phyloP scores from a whole-genome alignment of 2,888 invertebrate species.

The Synergus umbraculus region DNA sequence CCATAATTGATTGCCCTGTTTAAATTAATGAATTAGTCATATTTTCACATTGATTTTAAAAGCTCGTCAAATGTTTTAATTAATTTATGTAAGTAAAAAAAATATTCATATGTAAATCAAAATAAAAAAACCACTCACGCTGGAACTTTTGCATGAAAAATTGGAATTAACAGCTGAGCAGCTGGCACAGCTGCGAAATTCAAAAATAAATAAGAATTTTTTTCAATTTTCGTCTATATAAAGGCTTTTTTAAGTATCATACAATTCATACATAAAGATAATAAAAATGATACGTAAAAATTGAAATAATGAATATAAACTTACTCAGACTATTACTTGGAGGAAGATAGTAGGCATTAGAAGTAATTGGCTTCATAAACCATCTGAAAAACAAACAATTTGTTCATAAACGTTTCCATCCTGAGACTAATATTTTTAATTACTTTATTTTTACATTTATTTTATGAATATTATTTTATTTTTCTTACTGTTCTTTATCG shows the following conservation, averaged over 20 bases:
- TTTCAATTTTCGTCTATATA: background rate
- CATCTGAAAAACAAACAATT: conserved; percentile 26
- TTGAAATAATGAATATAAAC: background rate
- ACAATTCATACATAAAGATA: background rate
- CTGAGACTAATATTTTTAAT: too few relatives aligned
- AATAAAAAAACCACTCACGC: conserved; percentile 17
- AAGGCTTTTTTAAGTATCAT: too few relatives aligned
- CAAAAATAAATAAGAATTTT: background rate
- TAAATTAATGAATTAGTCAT: conserved; percentile 13
- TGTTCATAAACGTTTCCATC: background rate
- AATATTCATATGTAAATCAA: background rate
- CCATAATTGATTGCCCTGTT: conserved; percentile 49
- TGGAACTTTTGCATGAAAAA: conserved; percentile 15
- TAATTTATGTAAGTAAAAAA: background rate
- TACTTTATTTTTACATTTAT: too few relatives aligned
- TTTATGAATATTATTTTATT: too few relatives aligned
- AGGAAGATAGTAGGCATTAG: conserved; percentile 39
- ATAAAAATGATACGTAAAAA: background rate
- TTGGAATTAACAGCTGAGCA: conserved; percentile 21
- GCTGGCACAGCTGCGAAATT: conserved; percentile 11
- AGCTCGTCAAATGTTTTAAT: background rate
- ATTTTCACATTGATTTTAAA: background rate
- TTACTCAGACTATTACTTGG: conserved; percentile 13
- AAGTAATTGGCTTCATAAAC: conserved; percentile 32
- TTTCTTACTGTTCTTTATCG: conserved; percentile 38